A percentile compares a stretch with the other conserved stretches of the same genome.
Conservation (phyloP, 1,140 invertebrate species). For the Drosophila albomicans region DNA sequence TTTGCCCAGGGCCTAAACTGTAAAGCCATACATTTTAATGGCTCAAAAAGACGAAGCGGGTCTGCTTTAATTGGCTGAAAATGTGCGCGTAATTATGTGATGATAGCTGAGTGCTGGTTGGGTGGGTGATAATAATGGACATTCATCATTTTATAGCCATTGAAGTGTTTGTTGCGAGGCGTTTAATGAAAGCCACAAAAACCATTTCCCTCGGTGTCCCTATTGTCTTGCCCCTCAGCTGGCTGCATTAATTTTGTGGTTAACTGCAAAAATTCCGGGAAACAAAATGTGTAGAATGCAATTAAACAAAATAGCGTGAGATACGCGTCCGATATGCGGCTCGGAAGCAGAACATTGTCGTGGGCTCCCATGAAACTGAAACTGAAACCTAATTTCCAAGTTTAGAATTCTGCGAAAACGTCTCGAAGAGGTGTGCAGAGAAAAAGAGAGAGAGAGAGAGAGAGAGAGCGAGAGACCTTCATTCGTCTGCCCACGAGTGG, state of each 20-base stretch:
- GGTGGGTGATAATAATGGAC: constrained; percentile 43
- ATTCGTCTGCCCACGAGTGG: constrained; percentile 26
- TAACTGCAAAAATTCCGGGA: constrained; percentile 72
- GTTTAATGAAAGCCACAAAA: constrained; percentile 19
- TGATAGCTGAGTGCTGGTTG: constrained; percentile 31
- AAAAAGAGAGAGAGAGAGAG: background rate
- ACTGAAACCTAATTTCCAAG: constrained; percentile 82
- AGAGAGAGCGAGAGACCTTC: constrained; percentile 1
- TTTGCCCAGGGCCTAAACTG: background rate
- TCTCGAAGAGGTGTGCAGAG: constrained; percentile 46
- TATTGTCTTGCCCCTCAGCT: background rate
- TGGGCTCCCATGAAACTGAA: constrained; percentile 40
- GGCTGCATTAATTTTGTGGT: constrained; percentile 72
- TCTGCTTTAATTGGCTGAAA: constrained; percentile 69
- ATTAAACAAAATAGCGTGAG: constrained; percentile 83
- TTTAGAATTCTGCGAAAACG: constrained; percentile 81
- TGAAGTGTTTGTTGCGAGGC: constrained; percentile 23
- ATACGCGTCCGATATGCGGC: constrained; percentile 71
- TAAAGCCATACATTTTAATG: constrained; percentile 44
- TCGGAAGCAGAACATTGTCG: constrained; percentile 36
- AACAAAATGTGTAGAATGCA: constrained; percentile 76
- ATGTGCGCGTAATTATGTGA: constrained; percentile 67
- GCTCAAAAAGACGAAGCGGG: constrained; percentile 15
- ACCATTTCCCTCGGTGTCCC: background rate
- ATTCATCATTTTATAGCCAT: constrained; percentile 54